Percentiles rank a stretch among this genome's conserved stretches.
Evolutionary conservation across 2,797 vertebrate genomes (phyloP).

Genomic region (Rhabdophis nuchalis): DNA sequence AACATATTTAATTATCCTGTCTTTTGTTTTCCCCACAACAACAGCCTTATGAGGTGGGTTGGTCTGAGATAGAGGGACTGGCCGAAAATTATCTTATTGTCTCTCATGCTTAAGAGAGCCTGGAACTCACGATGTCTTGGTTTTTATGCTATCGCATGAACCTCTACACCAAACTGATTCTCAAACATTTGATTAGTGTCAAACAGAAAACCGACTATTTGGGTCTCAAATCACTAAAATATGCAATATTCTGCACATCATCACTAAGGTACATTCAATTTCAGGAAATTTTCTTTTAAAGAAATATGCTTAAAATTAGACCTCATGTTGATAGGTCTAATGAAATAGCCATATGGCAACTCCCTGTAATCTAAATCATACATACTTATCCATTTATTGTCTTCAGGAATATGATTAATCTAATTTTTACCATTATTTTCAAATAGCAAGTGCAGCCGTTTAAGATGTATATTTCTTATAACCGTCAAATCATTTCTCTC

Average conservation of each 20-base stretch:
- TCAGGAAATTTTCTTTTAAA: neutral
- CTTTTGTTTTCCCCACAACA: neutral
- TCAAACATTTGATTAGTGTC: neutral
- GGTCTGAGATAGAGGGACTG: neutral
- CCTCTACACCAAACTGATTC: neutral
- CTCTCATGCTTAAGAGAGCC: neutral
- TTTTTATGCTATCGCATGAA: neutral
- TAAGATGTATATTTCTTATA: neutral
- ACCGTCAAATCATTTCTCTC: constrained; percentile 45
- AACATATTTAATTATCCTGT: neutral
- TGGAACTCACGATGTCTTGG: neutral
- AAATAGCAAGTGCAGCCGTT: neutral
- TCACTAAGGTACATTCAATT: neutral
- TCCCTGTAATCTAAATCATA: neutral
- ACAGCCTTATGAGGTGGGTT: neutral
- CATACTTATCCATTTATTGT: neutral
- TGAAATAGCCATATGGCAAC: neutral
- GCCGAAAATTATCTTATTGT: neutral
- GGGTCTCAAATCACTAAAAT: neutral
- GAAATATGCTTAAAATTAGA: neutral
- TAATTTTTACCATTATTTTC: neutral
- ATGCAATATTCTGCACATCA: neutral
- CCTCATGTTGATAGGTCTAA: neutral
- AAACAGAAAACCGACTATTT: neutral
- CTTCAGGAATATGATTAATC: neutral